phyloP scores from a whole-genome alignment of 2,113 vertebrate genomes.

The Menura novaehollandiae region DNA sequence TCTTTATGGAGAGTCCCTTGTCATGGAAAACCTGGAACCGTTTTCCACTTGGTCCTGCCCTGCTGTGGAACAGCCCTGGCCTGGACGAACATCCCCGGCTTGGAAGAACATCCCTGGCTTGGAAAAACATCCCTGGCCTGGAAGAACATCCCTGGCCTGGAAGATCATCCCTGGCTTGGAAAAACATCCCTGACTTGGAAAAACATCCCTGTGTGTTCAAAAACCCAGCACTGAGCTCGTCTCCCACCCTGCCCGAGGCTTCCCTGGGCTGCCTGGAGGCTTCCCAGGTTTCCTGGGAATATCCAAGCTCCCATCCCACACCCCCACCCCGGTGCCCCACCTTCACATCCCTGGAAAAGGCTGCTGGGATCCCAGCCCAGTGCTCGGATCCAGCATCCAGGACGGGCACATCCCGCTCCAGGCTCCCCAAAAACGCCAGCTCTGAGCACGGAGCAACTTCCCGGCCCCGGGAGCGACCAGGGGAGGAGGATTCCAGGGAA shows the following conservation, averaged over 20 bases:
- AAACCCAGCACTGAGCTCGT: background rate
- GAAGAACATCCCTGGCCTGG: background rate
- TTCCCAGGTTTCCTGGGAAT: background rate
- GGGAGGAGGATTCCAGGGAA: background rate
- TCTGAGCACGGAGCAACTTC: rapidly evolving
- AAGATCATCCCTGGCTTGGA: background rate
- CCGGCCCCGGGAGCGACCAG: background rate
- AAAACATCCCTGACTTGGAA: background rate
- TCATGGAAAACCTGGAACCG: rapidly evolving
- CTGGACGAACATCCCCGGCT: background rate
- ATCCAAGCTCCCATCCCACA: background rate
- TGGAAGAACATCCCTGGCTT: background rate
- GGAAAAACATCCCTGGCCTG: background rate
- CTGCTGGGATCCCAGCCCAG: background rate
- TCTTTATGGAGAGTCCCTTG: rapidly evolving
- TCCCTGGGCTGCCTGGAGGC: too few relatives aligned
- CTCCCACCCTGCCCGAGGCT: background rate
- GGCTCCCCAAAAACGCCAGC: background rate
- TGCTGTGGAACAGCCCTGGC: rapidly evolving
- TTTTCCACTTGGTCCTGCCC: background rate
- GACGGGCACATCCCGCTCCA: rapidly evolving
- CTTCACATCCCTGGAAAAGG: too few relatives aligned
- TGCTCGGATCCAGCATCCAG: background rate
- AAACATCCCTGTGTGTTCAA: background rate
- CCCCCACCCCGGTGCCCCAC: background rate